Evolutionary conservation across 2,797 vertebrate species (phyloP).

Genomic region (Cirrhinus molitorella): DNA sequence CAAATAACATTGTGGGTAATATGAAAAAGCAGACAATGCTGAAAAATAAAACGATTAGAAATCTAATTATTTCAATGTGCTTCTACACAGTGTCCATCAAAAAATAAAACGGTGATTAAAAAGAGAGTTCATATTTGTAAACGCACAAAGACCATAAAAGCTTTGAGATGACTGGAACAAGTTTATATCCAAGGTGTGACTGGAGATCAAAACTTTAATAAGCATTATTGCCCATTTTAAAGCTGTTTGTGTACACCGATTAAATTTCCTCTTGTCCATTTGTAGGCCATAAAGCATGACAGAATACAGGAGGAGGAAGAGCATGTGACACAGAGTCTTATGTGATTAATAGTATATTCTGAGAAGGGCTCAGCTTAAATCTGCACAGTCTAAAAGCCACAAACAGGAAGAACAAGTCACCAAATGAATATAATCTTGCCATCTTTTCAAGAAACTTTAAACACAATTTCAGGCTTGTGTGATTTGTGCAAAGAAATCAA

Average conservation of each 20-base stretch:
- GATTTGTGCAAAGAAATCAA: not conserved
- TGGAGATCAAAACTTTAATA: not conserved
- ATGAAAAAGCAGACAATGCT: not conserved
- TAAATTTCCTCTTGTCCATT: not conserved
- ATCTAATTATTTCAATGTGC: not conserved
- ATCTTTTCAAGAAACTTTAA: not conserved
- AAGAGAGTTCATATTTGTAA: not conserved
- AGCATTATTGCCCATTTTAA: not conserved
- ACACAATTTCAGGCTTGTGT: not conserved
- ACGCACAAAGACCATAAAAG: not conserved
- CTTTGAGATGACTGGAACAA: not conserved
- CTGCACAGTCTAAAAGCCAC: not conserved
- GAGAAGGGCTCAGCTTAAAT: not conserved
- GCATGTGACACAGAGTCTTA: not conserved
- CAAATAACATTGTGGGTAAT: not conserved
- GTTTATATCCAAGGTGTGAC: not conserved
- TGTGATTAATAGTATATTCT: not conserved
- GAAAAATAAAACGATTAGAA: not conserved
- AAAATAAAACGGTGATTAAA: not conserved
- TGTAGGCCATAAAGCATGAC: not conserved
- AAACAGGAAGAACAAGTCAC: not conserved
- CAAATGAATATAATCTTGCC: not conserved
- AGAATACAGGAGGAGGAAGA: not conserved
- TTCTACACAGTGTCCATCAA: not conserved
- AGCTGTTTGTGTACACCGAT: not conserved